phyloP scores from a whole-genome alignment of 1,140 invertebrate species.

The Tigriopus japonicus region DNA sequence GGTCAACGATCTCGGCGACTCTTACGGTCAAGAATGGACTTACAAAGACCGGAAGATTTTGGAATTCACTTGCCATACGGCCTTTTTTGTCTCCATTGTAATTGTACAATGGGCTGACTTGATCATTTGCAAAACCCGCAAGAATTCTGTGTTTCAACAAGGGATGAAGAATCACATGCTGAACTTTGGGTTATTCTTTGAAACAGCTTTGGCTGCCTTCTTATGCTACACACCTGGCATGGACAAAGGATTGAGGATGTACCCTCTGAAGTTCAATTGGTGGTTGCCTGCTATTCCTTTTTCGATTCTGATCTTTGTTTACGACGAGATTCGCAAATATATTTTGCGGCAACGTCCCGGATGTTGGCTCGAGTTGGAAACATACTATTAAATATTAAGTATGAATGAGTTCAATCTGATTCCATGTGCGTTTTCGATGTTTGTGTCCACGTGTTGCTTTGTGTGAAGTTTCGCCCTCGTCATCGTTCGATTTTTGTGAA shows the following conservation, averaged over 20 bases:
- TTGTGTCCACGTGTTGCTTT: too few species aligned
- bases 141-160: conserved; percentile 41
- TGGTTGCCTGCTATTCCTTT: conserved; percentile 59
- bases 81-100: conserved; percentile 45
- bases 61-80: conserved; percentile 44
- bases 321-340: conserved; percentile 50
- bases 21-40: conserved; percentile 43
- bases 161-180: conserved; percentile 44
- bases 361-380: conserved; percentile 53
- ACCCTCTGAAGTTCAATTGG: conserved; percentile 38
- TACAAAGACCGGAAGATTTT: conserved; percentile 39
- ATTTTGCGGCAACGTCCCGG: conserved; percentile 38
- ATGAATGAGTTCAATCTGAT: too few species aligned
- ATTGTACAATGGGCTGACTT: conserved; percentile 48
- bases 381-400: conserved; percentile 42
- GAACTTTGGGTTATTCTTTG: conserved; percentile 56
- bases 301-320: conserved; percentile 49
- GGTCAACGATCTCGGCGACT: conserved; percentile 36
- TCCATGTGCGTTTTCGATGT: too few species aligned
- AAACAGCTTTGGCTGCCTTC: conserved; percentile 43
- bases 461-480: too few species aligned
- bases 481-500: too few species aligned
- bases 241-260: conserved; percentile 38
- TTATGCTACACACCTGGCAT: conserved; percentile 51
- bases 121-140: conserved; percentile 44